Base-by-base conservation (phyloP, 2,888 invertebrate genomes). In the Cephalotes varians region DNA sequence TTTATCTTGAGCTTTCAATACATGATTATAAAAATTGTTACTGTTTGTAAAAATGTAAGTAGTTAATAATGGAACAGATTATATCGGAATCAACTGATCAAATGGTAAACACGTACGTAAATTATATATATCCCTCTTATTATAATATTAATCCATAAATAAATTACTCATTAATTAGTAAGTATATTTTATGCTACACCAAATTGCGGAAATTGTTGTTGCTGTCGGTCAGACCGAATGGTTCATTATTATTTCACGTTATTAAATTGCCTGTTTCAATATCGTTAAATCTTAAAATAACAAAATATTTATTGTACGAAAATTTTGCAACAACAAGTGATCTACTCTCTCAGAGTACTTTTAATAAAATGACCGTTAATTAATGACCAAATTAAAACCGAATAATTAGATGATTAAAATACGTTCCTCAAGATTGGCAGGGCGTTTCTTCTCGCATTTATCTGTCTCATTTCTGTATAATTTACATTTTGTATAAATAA, bases 91-190 rank as follows among this genome's bases (percentile, higher is more conserved):
- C 71, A 79, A 79, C 69, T 58, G 62, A 74, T 74, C 74, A 62
- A 74, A 74, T 62, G 47, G 54, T 56, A 77, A 77, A 77, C 54
- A 18, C 10, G 37, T n/a, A 25, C 25, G 56, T 79, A 71, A 79
- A 71, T 71, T 79, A n/a, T n/a, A n/a, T n/a, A n/a, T n/a, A 79
- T 56, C 56, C 71, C 56, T 56, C 47, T 56, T 69, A 79, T 79
- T 79, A 79, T 69, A 71, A 71, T 79, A 79, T 79, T 71, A 79
- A 71, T 79, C 71, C 28, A 71, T 71, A 79, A 69, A 79, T 58
- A 69, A 79, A 71, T 79, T 79, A 79, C 44, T 77, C 71, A 58
- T 71, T 79, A 79, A 79, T 79, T 79, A 71, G 25, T 77, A 56
- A 77, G 69, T 79, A 79, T 79, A 71, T 71, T 69, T 71, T 79